Conservation (phyloP, 92 coral and sea anemone species). For the Plumapathes pennacea region DNA sequence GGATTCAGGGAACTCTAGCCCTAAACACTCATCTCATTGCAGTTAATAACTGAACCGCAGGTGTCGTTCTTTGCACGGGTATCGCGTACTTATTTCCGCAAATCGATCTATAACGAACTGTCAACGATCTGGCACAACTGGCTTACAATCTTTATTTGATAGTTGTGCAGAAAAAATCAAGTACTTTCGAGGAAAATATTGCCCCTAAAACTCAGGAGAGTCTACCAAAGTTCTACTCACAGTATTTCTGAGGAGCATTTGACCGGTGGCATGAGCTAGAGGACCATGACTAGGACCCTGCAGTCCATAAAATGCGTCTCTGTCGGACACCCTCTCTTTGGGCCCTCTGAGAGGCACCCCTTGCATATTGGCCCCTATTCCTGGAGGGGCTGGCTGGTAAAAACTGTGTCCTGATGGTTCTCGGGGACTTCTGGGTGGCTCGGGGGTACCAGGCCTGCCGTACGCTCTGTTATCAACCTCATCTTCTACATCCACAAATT, state of each 20-base stretch:
- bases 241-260: constrained; percentile 66
- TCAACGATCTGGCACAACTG: too few species aligned
- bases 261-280: constrained; percentile 65
- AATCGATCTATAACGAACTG: too few species aligned
- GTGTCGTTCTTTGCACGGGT: too few species aligned
- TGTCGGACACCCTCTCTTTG: constrained; percentile 29
- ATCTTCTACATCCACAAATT: constrained; percentile 26
- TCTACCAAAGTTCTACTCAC: constrained; percentile 34
- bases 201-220: neutral
- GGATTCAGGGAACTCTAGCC: too few species aligned
- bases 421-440: constrained; percentile 67
- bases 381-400: constrained; percentile 55
- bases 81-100: too few species aligned
- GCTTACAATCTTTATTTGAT: too few species aligned
- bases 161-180: neutral
- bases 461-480: constrained; percentile 20
- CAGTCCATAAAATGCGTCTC: constrained; percentile 43
- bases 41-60: too few species aligned
- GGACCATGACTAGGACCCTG: constrained; percentile 60
- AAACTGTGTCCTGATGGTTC: constrained; percentile 12
- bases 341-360: constrained; percentile 22
- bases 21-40: too few species aligned
- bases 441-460: constrained; percentile 76
- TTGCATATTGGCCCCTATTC: constrained; percentile 9
- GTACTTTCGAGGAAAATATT: neutral